Percentiles rank a stretch among this genome's conserved stretches.
Conservation (phyloP, 2,113 vertebrate species). For the Isichthys henryi region DNA sequence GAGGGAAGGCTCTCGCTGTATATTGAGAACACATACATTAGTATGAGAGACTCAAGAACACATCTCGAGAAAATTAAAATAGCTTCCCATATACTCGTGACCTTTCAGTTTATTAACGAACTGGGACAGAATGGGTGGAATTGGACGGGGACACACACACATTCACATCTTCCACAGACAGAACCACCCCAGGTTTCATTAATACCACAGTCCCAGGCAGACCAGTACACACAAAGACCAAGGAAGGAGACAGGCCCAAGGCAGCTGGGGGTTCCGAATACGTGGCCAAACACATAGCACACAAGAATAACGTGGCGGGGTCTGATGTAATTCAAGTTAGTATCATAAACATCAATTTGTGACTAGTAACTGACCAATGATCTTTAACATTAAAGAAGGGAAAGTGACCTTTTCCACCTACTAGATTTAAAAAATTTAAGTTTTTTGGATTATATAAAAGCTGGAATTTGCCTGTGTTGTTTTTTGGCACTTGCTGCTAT, state of each 20-base stretch:
- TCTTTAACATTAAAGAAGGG: not conserved
- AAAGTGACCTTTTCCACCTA: not conserved
- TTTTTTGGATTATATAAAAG: not conserved
- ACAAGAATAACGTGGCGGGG: not conserved
- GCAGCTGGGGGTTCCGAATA: not conserved
- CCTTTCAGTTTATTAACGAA: not conserved
- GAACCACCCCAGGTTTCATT: constrained; percentile 17
- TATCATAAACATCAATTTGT: not conserved
- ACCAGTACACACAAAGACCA: constrained; percentile 41
- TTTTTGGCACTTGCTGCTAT: not conserved
- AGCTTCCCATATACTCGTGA: not conserved
- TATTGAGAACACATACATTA: not conserved
- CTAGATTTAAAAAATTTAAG: not conserved
- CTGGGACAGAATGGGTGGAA: not conserved
- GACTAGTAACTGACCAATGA: not conserved
- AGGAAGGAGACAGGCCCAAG: not conserved
- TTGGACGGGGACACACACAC: not conserved
- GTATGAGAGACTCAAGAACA: not conserved
- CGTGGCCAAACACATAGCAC: not conserved
- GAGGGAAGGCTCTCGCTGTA: not conserved
- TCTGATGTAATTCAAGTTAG: not conserved
- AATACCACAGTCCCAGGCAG: constrained; percentile 17
- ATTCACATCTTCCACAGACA: constrained; percentile 25
- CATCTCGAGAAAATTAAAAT: not conserved
- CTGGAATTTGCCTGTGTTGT: not conserved